phyloP scores from a whole-genome alignment of 2,113 vertebrate genomes.

The Ochotona princeps region DNA sequence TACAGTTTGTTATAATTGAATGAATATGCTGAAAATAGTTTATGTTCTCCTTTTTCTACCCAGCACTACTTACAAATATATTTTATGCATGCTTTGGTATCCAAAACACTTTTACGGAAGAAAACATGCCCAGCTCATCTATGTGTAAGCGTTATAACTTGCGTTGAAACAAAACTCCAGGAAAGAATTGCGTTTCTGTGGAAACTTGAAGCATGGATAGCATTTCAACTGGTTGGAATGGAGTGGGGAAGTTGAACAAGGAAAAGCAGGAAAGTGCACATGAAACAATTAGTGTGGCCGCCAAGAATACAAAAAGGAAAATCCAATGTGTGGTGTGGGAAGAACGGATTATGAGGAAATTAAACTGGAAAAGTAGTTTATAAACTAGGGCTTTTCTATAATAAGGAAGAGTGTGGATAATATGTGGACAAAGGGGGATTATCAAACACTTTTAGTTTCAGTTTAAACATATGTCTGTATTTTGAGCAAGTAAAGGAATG shows the following conservation, averaged over 20 bases:
- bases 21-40: conserved; percentile 13
- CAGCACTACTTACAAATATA: conserved; percentile 17
- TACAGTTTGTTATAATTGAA: background rate
- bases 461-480: conserved; percentile 33
- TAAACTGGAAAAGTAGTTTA: background rate
- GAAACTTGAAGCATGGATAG: background rate
- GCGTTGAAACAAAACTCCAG: background rate
- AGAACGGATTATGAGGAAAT: background rate
- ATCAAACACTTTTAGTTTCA: background rate
- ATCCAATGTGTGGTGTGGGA: background rate
- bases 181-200: background rate
- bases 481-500: conserved; percentile 33
- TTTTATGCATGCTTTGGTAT: background rate
- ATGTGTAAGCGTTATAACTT: conserved; percentile 6
- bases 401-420: background rate
- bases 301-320: background rate
- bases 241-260: background rate
- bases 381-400: background rate
- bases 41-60: conserved; percentile 30
- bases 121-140: background rate
- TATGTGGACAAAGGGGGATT: background rate
- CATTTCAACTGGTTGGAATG: background rate
- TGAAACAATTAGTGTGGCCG: background rate
- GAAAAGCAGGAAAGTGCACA: background rate
- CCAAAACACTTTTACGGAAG: conserved; percentile 20